These are phyloP conservation scores for Gandaritis pyraliata DNA, from an alignment of 2,888 invertebrate genomes.

Conservation along the genomic window DNA sequence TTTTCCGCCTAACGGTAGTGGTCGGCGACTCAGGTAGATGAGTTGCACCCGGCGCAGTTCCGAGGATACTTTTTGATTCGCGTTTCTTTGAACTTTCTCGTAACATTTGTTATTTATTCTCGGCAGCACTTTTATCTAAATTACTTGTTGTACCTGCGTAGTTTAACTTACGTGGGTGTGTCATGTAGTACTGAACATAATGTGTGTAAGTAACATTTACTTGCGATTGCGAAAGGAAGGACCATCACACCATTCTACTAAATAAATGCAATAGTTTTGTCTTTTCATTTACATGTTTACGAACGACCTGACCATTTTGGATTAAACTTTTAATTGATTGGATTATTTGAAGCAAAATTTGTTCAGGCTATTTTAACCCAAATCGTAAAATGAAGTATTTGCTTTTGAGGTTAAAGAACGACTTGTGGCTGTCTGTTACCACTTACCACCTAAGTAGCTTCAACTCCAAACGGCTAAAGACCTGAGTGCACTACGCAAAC, in stretches of 20 bases:
- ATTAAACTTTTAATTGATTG: too few species aligned
- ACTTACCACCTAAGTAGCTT: too few species aligned
- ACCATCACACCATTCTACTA: too few species aligned
- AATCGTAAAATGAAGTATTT: background rate
- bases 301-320: too few species aligned
- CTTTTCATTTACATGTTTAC: too few species aligned
- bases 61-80: constrained; percentile 55
- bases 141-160: constrained; percentile 28
- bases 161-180: constrained; percentile 34
- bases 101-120: constrained; percentile 30
- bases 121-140: constrained; percentile 32
- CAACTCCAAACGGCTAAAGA: background rate
- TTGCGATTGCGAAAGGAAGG: constrained; percentile 18
- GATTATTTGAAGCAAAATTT: too few species aligned
- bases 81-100: constrained; percentile 55
- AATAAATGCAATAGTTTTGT: too few species aligned
- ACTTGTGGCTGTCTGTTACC: too few species aligned
- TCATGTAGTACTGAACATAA: constrained; percentile 27
- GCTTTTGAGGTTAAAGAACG: too few species aligned
- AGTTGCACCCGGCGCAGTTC: constrained; percentile 49
- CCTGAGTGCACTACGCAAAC: background rate
- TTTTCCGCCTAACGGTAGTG: constrained; percentile 65
- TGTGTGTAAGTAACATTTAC: constrained; percentile 21
- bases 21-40: constrained; percentile 63
- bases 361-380: background rate